Percentiles rank a stretch among this genome's conserved stretches.
Conservation (phyloP, 2,113 vertebrate genomes). For the Podarcis raffonei region DNA sequence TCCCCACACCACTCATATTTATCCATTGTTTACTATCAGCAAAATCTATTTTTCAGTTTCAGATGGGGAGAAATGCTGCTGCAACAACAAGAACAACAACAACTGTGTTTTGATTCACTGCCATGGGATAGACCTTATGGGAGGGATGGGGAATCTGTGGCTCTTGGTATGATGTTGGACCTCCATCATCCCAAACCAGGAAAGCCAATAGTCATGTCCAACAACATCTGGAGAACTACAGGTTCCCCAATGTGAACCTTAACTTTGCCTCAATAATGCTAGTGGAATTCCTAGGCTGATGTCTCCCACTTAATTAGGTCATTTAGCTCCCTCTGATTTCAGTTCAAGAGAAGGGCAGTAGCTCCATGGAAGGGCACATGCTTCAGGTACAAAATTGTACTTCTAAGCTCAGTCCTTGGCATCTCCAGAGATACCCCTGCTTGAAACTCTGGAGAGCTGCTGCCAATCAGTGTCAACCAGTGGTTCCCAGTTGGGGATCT, state of each 20-base stretch:
- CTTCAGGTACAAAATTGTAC: not conserved
- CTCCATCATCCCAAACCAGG: not conserved
- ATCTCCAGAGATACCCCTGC: too few species aligned
- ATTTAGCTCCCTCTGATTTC: not conserved
- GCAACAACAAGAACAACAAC: too few species aligned
- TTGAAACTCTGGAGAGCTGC: too few species aligned
- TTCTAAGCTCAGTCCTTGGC: not conserved
- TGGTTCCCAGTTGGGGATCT: too few species aligned
- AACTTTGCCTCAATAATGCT: not conserved
- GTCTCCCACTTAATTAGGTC: not conserved
- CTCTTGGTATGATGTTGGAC: not conserved
- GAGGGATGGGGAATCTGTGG: not conserved
- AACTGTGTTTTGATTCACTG: not conserved
- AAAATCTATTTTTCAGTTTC: constrained; percentile 39
- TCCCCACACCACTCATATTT: constrained; percentile 41
- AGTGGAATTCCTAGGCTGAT: not conserved
- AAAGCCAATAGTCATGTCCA: not conserved
- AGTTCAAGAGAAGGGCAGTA: not conserved
- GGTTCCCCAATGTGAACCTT: not conserved
- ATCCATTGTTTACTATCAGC: constrained; percentile 24
- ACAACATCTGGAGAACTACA: not conserved
- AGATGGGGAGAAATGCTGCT: constrained; percentile 25
- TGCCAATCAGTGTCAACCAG: not conserved
- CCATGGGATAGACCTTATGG: not conserved
- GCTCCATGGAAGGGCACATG: not conserved